These are phyloP conservation scores for Ispidina lecontei DNA, from an alignment of 2,797 vertebrate genomes.

Conservation along the genomic window DNA sequence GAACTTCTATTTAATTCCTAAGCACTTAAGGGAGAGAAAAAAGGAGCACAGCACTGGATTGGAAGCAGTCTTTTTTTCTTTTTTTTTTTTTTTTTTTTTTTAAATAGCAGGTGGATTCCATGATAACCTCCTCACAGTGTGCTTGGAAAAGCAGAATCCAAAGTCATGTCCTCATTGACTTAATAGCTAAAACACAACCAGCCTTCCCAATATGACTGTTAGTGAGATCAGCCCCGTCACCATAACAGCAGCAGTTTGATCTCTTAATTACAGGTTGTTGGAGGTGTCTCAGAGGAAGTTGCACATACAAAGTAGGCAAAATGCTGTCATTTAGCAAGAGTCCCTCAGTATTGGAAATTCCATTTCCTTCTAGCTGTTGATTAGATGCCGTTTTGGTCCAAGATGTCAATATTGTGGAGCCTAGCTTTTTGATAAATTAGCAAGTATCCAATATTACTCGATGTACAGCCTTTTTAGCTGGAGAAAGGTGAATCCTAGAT, in stretches of 20 bases:
- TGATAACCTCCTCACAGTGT: neutral
- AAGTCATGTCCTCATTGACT: neutral
- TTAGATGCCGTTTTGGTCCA: slow-evolving; percentile 8
- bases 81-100: neutral
- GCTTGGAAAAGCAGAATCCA: slow-evolving; percentile 1
- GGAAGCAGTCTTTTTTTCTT: neutral
- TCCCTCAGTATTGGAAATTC: neutral
- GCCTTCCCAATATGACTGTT: neutral
- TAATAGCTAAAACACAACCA: neutral
- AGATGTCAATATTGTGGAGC: neutral
- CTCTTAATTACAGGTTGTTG: slow-evolving; percentile 10
- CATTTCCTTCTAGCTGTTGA: neutral
- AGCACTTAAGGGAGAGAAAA: neutral
- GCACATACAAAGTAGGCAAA: neutral
- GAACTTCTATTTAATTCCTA: neutral
- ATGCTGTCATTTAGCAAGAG: neutral
- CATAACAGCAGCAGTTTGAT: slow-evolving; percentile 5
- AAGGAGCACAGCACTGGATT: neutral
- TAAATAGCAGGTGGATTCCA: neutral
- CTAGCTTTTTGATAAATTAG: neutral
- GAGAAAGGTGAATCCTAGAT: neutral
- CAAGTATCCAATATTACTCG: neutral
- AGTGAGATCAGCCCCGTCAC: neutral
- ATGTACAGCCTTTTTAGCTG: slow-evolving; percentile 10
- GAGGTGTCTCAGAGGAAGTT: neutral